Evolutionary conservation across 2,113 vertebrate species (phyloP).

Genomic region (Bufo bufo): DNA sequence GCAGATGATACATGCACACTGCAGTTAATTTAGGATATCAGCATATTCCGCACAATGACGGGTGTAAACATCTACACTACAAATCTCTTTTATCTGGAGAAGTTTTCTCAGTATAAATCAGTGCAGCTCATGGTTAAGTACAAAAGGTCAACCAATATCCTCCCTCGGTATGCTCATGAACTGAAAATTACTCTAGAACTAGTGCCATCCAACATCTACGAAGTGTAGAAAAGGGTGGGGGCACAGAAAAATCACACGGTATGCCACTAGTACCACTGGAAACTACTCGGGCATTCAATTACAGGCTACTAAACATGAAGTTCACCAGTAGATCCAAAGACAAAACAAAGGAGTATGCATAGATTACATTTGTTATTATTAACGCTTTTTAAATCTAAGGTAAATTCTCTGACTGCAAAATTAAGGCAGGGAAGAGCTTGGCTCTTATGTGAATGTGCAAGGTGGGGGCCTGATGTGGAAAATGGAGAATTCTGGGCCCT

Average conservation of each 20-base stretch:
- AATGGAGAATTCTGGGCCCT: too few species aligned
- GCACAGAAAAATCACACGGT: neutral
- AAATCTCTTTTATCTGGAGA: neutral
- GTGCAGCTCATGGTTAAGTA: neutral
- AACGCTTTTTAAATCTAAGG: too few species aligned
- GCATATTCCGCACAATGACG: neutral
- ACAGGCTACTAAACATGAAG: too few species aligned
- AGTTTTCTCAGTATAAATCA: neutral
- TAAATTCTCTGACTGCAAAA: too few species aligned
- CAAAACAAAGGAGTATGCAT: too few species aligned
- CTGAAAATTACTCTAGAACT: neutral
- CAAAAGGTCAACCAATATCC: neutral
- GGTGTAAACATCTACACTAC: neutral
- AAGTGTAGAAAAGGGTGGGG: neutral
- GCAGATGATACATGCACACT: neutral
- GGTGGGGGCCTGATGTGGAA: too few species aligned
- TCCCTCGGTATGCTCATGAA: neutral
- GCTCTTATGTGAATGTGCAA: too few species aligned
- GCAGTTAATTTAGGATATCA: conserved; percentile 5
- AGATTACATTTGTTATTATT: too few species aligned
- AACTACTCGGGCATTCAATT: too few species aligned
- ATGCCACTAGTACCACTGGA: neutral
- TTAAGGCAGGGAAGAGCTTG: too few species aligned
- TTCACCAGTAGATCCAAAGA: too few species aligned
- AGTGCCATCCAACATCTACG: neutral